These are phyloP conservation scores for Umimayanthus chanpuru DNA, from an alignment of 92 coral and sea anemone species.

Conservation along the genomic window DNA sequence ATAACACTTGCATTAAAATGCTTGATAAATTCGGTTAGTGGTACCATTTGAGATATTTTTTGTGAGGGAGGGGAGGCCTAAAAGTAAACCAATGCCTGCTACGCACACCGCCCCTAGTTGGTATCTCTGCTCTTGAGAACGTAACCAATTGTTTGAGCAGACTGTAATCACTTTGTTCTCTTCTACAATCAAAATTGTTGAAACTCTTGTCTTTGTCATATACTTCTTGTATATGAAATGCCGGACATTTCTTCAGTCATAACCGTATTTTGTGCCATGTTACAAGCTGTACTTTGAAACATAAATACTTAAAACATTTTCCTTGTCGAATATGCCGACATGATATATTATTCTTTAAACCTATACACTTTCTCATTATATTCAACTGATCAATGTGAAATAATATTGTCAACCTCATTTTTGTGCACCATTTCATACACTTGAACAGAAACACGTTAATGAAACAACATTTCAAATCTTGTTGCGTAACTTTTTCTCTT, in stretches of 20 bases:
- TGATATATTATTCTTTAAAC: not conserved
- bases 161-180: not conserved
- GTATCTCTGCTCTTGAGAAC: too few relatives aligned
- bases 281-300: constrained; percentile 13
- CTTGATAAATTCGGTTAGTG: too few relatives aligned
- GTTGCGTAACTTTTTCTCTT: too few relatives aligned
- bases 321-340: not conserved
- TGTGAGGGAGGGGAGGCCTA: too few relatives aligned
- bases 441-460: not conserved
- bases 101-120: too few relatives aligned
- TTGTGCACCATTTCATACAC: not conserved
- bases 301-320: not conserved
- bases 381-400: not conserved
- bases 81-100: too few relatives aligned
- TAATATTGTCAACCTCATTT: not conserved
- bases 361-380: not conserved
- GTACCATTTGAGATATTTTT: too few relatives aligned
- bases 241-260: not conserved
- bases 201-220: not conserved
- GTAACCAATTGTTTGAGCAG: too few relatives aligned
- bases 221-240: not conserved
- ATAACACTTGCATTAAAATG: too few relatives aligned
- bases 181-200: not conserved
- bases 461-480: not conserved
- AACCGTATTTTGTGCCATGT: not conserved